Base-by-base conservation (phyloP, 1,140 invertebrate genomes). In the Tribolium madens region DNA sequence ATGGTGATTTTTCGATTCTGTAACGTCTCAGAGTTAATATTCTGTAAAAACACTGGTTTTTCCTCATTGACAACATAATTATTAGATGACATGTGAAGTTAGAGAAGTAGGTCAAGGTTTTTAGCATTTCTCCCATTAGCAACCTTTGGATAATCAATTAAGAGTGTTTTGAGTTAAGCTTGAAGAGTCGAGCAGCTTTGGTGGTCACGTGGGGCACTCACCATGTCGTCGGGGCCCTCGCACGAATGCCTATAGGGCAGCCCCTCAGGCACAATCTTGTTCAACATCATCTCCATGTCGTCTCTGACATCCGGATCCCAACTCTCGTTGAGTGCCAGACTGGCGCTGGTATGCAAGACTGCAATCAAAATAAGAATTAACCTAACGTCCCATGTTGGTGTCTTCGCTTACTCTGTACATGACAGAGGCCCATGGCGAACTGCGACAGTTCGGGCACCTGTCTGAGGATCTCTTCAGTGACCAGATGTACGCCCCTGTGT, bases 261-360 rank as follows among this genome's bases (percentile, higher is more conserved):
- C 86, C 94, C 95, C 91, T 98, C 97, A 88, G 97, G 97, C 89
- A 98, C 95, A 88, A 98, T 96, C 93, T 97, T 97, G 88, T 98
- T 97, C 86, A 98, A 90, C 95, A 98, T 98, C 95, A 97, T 98
- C 89, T 98, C 96, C 95, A 98, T 97, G 85, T 98, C 97, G 85
- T 97, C 95, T 88, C 96, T 92, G 60, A 97, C 96, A 89, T 97
- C 95, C 80, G 96, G 96, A 90, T 98, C 96, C 96, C 97, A 98
- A 88, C 96, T 98, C 90, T 98, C 97, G 88, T 98, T 98, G 85
- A 98, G 89, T 80, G 96, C 96, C 86, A 98, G 90, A 91, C 96
- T 98, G 84, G 97, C 97, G 84, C 96, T 98, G 84, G 96, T 98
- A 88, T 98, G 96, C 87, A 98, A 93, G 88, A 98, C 96, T 98